Conservation (phyloP, 1,140 invertebrate genomes). For the Medauroidea extradentata region DNA sequence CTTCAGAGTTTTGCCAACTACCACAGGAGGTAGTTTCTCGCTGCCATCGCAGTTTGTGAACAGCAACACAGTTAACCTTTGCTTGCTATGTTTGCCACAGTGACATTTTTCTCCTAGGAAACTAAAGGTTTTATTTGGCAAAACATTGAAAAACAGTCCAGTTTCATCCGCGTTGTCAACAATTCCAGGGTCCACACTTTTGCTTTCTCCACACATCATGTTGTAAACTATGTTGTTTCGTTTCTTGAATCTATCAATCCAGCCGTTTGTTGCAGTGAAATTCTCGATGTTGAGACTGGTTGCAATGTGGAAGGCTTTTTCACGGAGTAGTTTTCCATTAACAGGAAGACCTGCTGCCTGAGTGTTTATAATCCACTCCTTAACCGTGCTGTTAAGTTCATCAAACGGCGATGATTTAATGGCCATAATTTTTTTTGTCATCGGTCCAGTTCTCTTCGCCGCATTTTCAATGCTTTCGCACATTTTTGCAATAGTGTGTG, state of each 20-base stretch:
- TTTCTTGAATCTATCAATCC: not conserved
- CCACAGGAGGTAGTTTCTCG: conserved; percentile 36
- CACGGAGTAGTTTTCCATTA: not conserved
- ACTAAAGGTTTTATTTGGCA: conserved; percentile 30
- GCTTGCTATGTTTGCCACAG: conserved; percentile 41
- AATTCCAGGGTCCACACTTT: not conserved
- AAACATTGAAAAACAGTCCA: conserved; percentile 41
- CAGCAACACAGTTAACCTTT: conserved; percentile 40
- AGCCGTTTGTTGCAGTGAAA: not conserved
- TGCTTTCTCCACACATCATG: not conserved
- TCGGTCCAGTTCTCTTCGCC: too few species aligned
- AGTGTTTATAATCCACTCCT: too few species aligned
- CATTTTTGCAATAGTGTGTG: too few species aligned
- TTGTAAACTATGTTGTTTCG: not conserved
- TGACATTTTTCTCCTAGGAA: conserved; percentile 36
- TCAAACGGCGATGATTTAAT: too few species aligned
- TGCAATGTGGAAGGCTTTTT: not conserved
- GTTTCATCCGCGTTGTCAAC: conserved; percentile 44
- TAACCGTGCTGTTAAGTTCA: too few species aligned
- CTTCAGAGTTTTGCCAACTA: conserved; percentile 36
- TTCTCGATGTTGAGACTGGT: not conserved
- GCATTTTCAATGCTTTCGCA: too few species aligned
- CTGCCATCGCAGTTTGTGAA: conserved; percentile 39
- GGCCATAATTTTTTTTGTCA: too few species aligned
- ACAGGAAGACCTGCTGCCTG: not conserved